Evolutionary conservation across 2,113 vertebrate species (phyloP).

Genomic region (Pangasianodon hypophthalmus): DNA sequence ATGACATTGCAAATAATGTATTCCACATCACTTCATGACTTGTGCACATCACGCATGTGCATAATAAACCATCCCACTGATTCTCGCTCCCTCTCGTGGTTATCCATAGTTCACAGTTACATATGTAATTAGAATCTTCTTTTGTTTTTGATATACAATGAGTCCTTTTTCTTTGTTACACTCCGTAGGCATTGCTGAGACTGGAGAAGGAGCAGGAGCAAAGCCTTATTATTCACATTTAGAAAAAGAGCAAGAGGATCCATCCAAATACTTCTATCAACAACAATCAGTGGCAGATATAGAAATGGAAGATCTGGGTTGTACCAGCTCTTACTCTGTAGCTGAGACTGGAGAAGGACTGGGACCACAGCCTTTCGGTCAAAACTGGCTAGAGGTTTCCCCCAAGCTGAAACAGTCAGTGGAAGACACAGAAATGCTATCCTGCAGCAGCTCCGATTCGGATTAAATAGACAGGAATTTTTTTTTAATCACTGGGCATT

Average conservation of each 20-base stretch:
- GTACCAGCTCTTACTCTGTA: neutral
- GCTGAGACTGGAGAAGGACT: neutral
- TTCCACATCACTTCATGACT: no score
- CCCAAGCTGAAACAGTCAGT: no score
- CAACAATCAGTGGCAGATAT: neutral
- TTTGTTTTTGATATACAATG: neutral
- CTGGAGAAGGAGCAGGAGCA: neutral
- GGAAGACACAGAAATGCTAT: neutral
- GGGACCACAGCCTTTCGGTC: neutral
- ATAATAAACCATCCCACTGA: no score
- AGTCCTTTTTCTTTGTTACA: neutral
- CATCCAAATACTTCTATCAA: neutral
- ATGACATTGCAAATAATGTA: no score
- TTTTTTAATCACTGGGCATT: no score
- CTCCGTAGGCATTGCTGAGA: slow-evolving; percentile 17
- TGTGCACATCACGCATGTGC: no score
- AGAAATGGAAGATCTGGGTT: neutral
- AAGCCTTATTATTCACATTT: neutral
- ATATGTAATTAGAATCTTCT: neutral
- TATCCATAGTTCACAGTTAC: neutral
- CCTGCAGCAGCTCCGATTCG: neutral
- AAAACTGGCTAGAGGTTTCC: no score
- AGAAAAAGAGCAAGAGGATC: neutral
- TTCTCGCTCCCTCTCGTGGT: no score
- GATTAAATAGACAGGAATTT: neutral